Base-by-base conservation (phyloP, 2,888 invertebrate species). In the Trachelus iudaicus region DNA sequence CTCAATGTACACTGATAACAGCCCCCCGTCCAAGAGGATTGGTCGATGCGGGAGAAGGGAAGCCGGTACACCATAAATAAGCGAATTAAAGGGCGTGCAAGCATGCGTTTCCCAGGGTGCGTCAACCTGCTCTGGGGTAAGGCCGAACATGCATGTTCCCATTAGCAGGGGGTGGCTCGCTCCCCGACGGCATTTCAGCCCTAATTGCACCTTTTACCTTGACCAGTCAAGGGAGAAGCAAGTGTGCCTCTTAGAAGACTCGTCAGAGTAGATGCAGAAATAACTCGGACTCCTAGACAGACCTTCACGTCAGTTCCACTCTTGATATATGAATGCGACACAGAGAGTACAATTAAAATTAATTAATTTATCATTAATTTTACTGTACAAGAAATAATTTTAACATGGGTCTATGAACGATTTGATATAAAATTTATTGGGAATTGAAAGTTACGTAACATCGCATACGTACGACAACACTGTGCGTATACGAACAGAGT, bases 21-120 rank as follows among this genome's bases (percentile, higher is more conserved):
- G 23, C 56, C 56, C 56, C 56, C 56, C 56, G 1, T 2, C 15
- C 40, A 15, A 6, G 15, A 6, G 40, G 40, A 15, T 40, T 15
- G 40, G 15, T 13, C 31, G 71, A 11, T 6, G 15, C 31, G 11
- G 9, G 71, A 1, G 2, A 15, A 71, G 71, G 71, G 31, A 71
- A 1, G 34, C 13, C 33, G 40, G 56, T 3, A 15, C 3, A n/a
- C 34, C 69, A 35, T 76, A 76, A 76, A 76, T 76, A 34, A 71
- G 34, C 11, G 71, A 71, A 76, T 76, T 71, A 69, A 76, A 69
- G 69, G 68, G 35, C 40, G 31, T 69, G 69, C 75, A n/a, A 4
- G 68, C 34, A 69, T 40, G 40, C 12, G 35, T 56, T 56, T 56
- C 56, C 56, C 15, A 56, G 56, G 56, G 15, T 56, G 56, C 56